Evolutionary conservation across 1,140 invertebrate species (phyloP).

Genomic region (Scaptomyza montana): DNA sequence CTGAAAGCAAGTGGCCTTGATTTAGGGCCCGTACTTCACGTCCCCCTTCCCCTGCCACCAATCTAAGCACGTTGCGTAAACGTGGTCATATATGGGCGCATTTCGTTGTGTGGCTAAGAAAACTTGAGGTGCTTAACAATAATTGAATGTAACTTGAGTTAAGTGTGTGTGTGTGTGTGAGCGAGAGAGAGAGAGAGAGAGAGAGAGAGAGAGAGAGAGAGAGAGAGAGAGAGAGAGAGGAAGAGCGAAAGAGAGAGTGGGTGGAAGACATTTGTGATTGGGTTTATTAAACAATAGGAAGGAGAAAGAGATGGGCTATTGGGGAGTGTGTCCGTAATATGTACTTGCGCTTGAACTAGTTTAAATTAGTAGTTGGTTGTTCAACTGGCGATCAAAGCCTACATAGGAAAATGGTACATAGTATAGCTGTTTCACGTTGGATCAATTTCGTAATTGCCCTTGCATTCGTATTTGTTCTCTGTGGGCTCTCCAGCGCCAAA

Average conservation of each 20-base stretch:
- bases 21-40: constrained; percentile 8
- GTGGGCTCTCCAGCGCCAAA: no score
- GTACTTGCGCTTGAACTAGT: no score
- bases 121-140: constrained; percentile 82
- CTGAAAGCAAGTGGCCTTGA: constrained; percentile 64
- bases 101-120: constrained; percentile 75
- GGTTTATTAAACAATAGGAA: constrained; percentile 75
- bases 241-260: neutral
- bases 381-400: no score
- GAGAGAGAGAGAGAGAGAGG: neutral
- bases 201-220: neutral
- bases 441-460: no score
- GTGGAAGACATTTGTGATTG: constrained; percentile 52
- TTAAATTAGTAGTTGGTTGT: no score
- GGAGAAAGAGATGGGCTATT: neutral
- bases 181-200: neutral
- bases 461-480: no score
- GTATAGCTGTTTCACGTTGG: no score
- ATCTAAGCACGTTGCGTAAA: neutral
- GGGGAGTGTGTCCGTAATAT: neutral
- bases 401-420: no score
- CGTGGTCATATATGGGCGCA: constrained; percentile 37
- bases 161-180: constrained; percentile 47
- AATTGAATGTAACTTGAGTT: constrained; percentile 81
- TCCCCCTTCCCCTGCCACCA: neutral